A percentile compares a stretch with the other conserved stretches of the same genome.
Conservation (phyloP, 2,113 vertebrate genomes). For the Pterophyllum scalare region DNA sequence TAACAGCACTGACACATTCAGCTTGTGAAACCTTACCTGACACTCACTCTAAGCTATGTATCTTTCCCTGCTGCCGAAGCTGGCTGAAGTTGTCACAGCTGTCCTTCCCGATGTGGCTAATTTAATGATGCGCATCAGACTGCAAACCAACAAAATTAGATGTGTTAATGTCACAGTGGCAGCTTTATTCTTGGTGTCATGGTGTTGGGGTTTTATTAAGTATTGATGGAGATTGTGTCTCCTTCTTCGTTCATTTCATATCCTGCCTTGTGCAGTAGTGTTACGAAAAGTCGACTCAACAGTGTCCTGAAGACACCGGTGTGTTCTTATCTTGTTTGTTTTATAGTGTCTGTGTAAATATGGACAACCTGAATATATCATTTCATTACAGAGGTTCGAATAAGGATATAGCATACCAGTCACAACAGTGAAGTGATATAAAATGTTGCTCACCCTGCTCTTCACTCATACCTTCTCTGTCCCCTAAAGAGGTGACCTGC, state of each 20-base stretch:
- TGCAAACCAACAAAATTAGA: not conserved
- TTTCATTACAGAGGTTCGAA: not conserved
- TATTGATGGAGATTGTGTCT: not conserved
- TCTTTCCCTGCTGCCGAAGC: not conserved
- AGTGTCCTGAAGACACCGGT: not conserved
- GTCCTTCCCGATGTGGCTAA: not conserved
- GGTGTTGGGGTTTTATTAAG: not conserved
- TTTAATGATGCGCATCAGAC: slow-evolving; percentile 1
- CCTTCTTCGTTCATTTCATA: not conserved
- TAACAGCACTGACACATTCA: slow-evolving; percentile 47
- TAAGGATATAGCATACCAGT: not conserved
- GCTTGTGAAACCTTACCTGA: slow-evolving; percentile 33
- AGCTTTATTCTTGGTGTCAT: not conserved
- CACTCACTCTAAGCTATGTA: not conserved
- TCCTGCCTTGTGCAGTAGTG: not conserved
- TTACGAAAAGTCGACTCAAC: not conserved
- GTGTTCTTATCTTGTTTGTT: not conserved
- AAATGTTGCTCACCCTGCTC: not conserved
- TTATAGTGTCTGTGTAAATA: not conserved
- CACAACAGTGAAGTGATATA: not conserved
- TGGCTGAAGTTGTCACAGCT: not conserved
- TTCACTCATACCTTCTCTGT: too few relatives aligned
- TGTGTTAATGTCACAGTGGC: not conserved
- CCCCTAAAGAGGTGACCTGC: too few relatives aligned
- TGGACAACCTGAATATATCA: not conserved